These are phyloP conservation scores for Matsumurasca onukii DNA, from an alignment of 1,140 invertebrate genomes.

Conservation along the genomic window DNA sequence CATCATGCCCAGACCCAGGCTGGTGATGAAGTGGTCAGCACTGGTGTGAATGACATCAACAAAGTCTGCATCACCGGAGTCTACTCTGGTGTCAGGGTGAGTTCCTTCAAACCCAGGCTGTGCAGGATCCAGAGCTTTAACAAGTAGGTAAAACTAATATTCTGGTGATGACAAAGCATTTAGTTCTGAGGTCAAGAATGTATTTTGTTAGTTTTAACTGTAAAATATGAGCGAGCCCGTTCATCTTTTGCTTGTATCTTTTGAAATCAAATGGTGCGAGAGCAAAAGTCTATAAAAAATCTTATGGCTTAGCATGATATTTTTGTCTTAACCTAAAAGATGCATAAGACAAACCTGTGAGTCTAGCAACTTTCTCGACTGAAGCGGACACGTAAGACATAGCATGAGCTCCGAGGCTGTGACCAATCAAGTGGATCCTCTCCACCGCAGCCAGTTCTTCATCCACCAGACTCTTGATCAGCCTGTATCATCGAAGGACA, in stretches of 20 bases:
- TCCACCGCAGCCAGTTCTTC: conserved; percentile 34
- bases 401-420: conserved; percentile 50
- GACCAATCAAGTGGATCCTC: conserved; percentile 48
- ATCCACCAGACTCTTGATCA: conserved; percentile 42
- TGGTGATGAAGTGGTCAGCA: conserved; percentile 47
- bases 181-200: too few species aligned
- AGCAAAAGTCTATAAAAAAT: too few species aligned
- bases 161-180: too few species aligned
- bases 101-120: conserved; percentile 51
- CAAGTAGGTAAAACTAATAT: too few species aligned
- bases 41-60: conserved; percentile 54
- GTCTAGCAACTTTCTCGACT: conserved; percentile 41
- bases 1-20: conserved; percentile 49
- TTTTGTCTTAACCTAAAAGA: too few species aligned
- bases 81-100: conserved; percentile 46
- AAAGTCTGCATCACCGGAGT: conserved; percentile 49
- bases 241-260: too few species aligned
- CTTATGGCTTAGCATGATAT: too few species aligned
- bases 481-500: too few species aligned
- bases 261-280: too few species aligned
- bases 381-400: conserved; percentile 48
- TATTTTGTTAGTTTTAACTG: too few species aligned
- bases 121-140: conserved; percentile 55
- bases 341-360: too few species aligned
- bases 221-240: too few species aligned